A percentile compares a stretch with the other conserved stretches of the same genome.
phyloP scores from a whole-genome alignment of 64 coral and sea anemone species.

The Stichodactyla mertensii region DNA sequence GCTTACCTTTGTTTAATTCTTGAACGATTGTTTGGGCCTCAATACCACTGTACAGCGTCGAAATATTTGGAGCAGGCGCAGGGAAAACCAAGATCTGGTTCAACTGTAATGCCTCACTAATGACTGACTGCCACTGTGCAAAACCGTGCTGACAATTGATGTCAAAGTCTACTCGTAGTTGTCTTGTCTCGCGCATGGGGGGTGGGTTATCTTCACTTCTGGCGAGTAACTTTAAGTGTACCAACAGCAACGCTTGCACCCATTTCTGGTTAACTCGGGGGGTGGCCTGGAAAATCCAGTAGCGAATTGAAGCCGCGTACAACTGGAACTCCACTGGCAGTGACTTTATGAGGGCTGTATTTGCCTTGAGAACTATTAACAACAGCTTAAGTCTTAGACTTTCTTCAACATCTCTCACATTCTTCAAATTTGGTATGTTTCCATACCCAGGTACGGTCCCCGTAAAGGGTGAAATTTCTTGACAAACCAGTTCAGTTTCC shows the following conservation, averaged over 20 bases:
- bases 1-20: conserved; percentile 36
- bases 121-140: conserved; percentile 78
- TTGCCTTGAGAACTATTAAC: conserved; percentile 28
- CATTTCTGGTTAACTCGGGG: conserved; percentile 23
- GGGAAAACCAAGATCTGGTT: conserved; percentile 53
- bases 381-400: conserved; percentile 20
- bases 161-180: neutral
- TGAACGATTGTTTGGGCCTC: conserved; percentile 26
- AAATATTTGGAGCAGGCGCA: conserved; percentile 42
- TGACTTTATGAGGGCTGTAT: conserved; percentile 8
- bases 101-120: conserved; percentile 52
- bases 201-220: neutral
- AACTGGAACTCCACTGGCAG: conserved; percentile 35
- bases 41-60: conserved; percentile 36
- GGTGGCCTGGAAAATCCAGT: conserved; percentile 26
- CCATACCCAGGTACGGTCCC: neutral
- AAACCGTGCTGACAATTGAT: conserved; percentile 34
- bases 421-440: conserved; percentile 39
- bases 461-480: neutral
- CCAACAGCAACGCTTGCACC: conserved; percentile 34
- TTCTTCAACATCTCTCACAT: neutral
- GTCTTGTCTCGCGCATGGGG: neutral
- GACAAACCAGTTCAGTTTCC: neutral
- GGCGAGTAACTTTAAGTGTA: neutral
- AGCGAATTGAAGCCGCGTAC: conserved; percentile 44